Evolutionary conservation across 2,888 invertebrate genomes (phyloP).

Genomic region (Cordilura impudica): DNA sequence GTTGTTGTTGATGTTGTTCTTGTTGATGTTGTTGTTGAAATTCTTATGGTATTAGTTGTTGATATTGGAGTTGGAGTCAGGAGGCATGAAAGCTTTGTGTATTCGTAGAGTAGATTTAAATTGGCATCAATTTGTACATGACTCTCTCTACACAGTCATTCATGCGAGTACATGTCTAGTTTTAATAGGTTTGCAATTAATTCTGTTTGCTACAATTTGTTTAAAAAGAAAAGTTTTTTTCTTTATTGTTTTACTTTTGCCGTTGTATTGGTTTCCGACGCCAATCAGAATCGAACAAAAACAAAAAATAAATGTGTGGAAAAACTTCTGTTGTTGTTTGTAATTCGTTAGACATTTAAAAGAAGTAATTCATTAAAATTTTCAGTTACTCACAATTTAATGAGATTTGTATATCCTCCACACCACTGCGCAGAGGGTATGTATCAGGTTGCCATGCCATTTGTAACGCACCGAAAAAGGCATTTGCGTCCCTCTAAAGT

Average conservation of each 20-base stretch:
- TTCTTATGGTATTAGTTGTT: too few relatives aligned
- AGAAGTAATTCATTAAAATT: background rate
- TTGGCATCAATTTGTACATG: conserved; percentile 59
- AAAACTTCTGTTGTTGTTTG: background rate
- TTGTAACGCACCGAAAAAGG: too few relatives aligned
- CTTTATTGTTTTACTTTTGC: background rate
- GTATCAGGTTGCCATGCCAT: too few relatives aligned
- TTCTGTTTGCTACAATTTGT: conserved; percentile 20
- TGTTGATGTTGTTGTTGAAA: background rate
- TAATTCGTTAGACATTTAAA: background rate
- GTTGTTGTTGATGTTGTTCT: background rate
- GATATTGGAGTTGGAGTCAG: too few relatives aligned
- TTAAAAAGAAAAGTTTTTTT: too few relatives aligned
- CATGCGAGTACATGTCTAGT: conserved; percentile 44
- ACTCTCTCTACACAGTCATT: conserved; percentile 31
- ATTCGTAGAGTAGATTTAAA: conserved; percentile 31
- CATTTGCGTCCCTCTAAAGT: too few relatives aligned
- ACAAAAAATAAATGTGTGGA: background rate
- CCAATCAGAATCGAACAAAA: background rate
- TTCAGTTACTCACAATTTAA: too few relatives aligned
- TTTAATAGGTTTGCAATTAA: conserved; percentile 59
- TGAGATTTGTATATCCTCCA: too few relatives aligned
- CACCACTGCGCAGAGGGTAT: too few relatives aligned
- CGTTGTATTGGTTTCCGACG: background rate
- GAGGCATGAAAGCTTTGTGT: conserved; percentile 28